Evolutionary conservation across 2,113 vertebrate genomes (phyloP), one percentile per base, ranked within the genome.

Genomic region (Gambusia holbrooki): DNA sequence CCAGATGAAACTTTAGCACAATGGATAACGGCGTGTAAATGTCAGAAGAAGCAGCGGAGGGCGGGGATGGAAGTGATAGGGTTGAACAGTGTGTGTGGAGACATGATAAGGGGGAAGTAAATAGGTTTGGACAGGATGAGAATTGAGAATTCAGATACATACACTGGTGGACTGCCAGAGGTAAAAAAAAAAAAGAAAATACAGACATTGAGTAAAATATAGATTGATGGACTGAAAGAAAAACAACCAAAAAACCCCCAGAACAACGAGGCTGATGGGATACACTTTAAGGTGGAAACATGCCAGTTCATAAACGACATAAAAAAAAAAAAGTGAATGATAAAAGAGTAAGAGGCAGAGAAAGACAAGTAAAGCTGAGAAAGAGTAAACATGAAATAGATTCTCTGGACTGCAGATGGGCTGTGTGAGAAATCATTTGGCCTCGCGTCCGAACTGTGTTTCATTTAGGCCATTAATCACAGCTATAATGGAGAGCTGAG

Each of bases 391-490:
- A 71, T 78, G 81, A 78, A 82, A 88, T 71, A 76, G 71, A 80
- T 67, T 85, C 60, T 78, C 77, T 82, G 17, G 62, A 74, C 83
- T 82, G 81, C 73, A 73, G 71, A 79, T 32, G 71, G 33, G 22
- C 66, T 62, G 62, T 63, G 71, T 3, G 32, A 76, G 58, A 81
- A 85, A 88, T 80, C 66, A 84, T 84, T 87, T 82, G 77, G 62
- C 87, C 61, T 77, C 62, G 76, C 40, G 58, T 74, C 82, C 71
- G 35, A 83, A 77, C 77, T 54, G 73, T 79, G 85, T 87, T 92
- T 85, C 83, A 88, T 87, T 89, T 80, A 81, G 79, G 84, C 77
- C 73, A 88, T 90, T 89, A 80, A 90, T 92, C 83, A 88, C 22
- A 58, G 69, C 54, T 81, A 33, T 74, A 88, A 90, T 86, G 74